Conservation (phyloP, 2,888 invertebrate species). For the Diarsia mendica region DNA sequence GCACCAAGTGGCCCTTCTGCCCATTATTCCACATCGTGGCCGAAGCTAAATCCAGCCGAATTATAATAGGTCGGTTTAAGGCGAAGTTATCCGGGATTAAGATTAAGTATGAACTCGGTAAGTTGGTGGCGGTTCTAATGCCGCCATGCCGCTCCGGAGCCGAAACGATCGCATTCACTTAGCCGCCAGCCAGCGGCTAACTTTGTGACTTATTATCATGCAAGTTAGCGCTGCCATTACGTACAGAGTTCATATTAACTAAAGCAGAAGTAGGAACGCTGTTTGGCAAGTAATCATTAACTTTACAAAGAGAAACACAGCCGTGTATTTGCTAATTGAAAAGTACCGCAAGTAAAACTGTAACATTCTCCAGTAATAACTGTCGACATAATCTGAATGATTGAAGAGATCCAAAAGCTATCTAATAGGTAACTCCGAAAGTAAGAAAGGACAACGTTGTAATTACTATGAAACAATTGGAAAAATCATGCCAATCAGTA, state of each 20-base stretch:
- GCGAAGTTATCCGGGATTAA: conserved; percentile 57
- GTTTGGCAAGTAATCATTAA: conserved; percentile 7
- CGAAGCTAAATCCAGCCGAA: conserved; percentile 23
- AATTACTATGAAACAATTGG: neutral
- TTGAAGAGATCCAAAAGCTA: neutral
- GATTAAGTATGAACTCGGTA: conserved; percentile 51
- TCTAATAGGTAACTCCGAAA: neutral
- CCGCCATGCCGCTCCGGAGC: neutral
- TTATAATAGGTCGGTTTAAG: conserved; percentile 52
- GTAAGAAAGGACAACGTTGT: neutral
- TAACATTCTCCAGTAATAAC: neutral
- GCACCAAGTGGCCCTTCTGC: neutral
- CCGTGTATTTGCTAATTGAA: neutral
- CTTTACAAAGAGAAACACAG: neutral
- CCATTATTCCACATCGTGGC: neutral
- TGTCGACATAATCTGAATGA: no score
- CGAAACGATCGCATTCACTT: conserved; percentile 54
- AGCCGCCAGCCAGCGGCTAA: conserved; percentile 37
- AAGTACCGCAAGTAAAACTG: conserved; percentile 3
- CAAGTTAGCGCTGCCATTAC: conserved; percentile 17
- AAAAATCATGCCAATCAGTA: neutral
- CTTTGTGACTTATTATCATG: conserved; percentile 50
- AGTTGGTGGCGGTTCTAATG: conserved; percentile 22
- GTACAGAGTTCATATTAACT: conserved; percentile 24
- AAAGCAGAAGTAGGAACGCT: neutral